Percentiles rank a stretch among this genome's conserved stretches.
These are phyloP conservation scores for Anhinga anhinga DNA, from an alignment of 2,113 vertebrate genomes.

Conservation along the genomic window DNA sequence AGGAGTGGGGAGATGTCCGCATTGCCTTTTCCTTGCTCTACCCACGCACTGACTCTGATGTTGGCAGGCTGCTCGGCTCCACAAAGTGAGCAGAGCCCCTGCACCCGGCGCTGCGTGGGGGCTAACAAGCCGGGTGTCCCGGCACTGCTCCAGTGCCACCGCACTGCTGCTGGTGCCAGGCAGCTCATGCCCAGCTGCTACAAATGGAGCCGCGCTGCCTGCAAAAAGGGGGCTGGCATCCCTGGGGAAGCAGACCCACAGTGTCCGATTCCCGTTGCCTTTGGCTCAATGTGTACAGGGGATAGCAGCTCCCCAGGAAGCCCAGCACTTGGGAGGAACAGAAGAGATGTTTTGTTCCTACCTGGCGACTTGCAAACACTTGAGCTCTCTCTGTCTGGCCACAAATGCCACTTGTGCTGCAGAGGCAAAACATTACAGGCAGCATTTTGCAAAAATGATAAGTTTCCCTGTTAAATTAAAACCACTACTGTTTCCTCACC, in stretches of 20 bases:
- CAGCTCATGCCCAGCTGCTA: not conserved
- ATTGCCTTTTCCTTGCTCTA: not conserved
- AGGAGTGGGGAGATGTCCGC: not conserved
- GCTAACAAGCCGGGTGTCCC: not conserved
- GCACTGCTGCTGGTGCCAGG: not conserved
- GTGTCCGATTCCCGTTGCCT: accelerated
- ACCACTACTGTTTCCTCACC: accelerated
- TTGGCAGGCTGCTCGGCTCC: not conserved
- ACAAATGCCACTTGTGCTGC: not conserved
- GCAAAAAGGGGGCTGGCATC: not conserved
- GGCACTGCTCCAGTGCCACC: not conserved
- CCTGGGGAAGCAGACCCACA: not conserved
- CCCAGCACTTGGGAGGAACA: not conserved
- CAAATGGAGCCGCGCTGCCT: not conserved
- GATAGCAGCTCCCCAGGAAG: not conserved
- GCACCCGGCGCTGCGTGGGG: accelerated
- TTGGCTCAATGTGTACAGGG: not conserved
- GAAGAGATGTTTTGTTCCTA: not conserved
- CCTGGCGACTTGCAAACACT: not conserved
- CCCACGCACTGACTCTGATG: not conserved
- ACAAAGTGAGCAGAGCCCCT: not conserved
- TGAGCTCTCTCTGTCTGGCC: not conserved
- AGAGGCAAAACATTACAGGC: not conserved
- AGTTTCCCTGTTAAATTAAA: not conserved
- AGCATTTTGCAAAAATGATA: not conserved